A percentile compares a stretch with the other conserved stretches of the same genome.
Conservation (phyloP, 2,113 vertebrate species). For the Aldabrachelys gigantea region DNA sequence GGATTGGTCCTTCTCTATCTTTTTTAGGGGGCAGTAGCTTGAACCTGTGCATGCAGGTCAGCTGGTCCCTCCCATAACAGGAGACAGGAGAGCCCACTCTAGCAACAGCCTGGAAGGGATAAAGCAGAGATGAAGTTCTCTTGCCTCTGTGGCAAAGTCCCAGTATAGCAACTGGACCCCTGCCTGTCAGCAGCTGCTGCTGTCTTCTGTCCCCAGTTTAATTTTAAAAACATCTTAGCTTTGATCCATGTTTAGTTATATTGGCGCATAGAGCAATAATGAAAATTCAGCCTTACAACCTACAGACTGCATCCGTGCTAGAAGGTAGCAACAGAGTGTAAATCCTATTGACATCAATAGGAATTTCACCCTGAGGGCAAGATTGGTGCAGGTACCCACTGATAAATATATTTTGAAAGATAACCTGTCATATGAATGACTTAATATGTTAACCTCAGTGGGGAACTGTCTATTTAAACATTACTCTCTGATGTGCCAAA, state of each 20-base stretch:
- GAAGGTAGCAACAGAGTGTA: neutral
- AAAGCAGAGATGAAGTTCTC: constrained; percentile 11
- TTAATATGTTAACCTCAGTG: neutral
- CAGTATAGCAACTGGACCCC: neutral
- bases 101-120: constrained; percentile 22
- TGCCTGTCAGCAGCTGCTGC: constrained; percentile 30
- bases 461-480: neutral
- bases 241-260: constrained; percentile 44
- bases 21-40: neutral
- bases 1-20: neutral
- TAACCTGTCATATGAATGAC: neutral
- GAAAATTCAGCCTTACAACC: constrained; percentile 40
- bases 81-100: neutral
- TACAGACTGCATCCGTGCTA: neutral
- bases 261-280: constrained; percentile 32
- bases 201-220: constrained; percentile 21
- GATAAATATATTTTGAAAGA: neutral
- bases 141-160: neutral
- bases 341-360: neutral
- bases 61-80: neutral
- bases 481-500: neutral
- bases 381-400: neutral
- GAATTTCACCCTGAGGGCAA: neutral
- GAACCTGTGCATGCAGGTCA: neutral
- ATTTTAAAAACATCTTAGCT: constrained; percentile 38